phyloP scores from a whole-genome alignment of 2,888 invertebrate species.

The Idaea aversata region DNA sequence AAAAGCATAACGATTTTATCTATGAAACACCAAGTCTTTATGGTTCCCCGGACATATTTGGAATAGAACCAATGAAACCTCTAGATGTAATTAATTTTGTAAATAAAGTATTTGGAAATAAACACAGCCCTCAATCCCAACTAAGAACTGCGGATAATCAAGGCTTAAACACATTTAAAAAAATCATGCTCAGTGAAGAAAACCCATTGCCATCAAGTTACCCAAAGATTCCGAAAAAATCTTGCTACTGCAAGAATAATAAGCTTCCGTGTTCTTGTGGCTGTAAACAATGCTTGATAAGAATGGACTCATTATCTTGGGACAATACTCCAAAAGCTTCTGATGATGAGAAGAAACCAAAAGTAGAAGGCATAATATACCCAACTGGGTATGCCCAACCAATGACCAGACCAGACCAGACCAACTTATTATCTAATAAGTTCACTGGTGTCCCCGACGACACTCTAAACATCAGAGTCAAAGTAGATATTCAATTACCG shows the following conservation, averaged over 20 bases:
- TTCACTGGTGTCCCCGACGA: constrained; percentile 26
- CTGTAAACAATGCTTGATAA: constrained; percentile 56
- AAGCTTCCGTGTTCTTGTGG: constrained; percentile 55
- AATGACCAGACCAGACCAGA: too few species aligned
- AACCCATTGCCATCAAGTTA: constrained; percentile 33
- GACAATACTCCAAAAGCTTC: constrained; percentile 30
- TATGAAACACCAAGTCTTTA: constrained; percentile 27
- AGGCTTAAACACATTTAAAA: constrained; percentile 30
- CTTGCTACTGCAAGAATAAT: constrained; percentile 56
- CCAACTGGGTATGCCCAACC: constrained; percentile 10
- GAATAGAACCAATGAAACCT: constrained; percentile 28
- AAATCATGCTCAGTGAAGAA: constrained; percentile 35
- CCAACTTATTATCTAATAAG: constrained; percentile 14
- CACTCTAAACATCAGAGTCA: constrained; percentile 58
- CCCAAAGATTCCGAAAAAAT: constrained; percentile 32
- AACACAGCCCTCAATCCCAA: constrained; percentile 3
- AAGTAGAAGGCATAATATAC: not conserved
- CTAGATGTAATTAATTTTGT: not conserved
- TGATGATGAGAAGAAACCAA: constrained; percentile 26
- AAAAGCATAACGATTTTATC: not conserved
- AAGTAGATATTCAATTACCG: constrained; percentile 65
- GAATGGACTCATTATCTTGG: constrained; percentile 29
- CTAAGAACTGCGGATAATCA: constrained; percentile 22
- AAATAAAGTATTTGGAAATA: not conserved
- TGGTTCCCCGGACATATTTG: constrained; percentile 48